Conservation (phyloP, 2,797 vertebrate genomes). For the Girardinus metallicus region DNA sequence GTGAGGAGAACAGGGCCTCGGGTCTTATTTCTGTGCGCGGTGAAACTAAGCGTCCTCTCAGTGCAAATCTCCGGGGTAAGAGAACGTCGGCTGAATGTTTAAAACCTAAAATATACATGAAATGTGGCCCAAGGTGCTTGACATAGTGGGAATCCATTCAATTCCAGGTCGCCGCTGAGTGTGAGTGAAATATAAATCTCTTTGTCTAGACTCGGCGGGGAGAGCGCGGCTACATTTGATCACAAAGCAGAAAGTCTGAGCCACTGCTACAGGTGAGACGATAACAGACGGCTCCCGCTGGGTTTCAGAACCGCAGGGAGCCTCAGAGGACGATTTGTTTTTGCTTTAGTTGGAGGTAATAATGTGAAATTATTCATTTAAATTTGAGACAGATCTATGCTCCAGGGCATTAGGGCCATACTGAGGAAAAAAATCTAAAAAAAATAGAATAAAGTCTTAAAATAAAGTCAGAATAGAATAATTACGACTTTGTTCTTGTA, state of each 20-base stretch:
- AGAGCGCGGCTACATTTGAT: slow-evolving; percentile 14
- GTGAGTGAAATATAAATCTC: slow-evolving; percentile 6
- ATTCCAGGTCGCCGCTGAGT: slow-evolving; percentile 9
- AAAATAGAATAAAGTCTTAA: too few relatives aligned
- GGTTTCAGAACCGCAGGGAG: not conserved
- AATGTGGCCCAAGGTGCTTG: slow-evolving; percentile 3
- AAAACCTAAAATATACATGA: slow-evolving; percentile 28
- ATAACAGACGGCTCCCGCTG: not conserved
- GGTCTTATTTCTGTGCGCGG: slow-evolving; percentile 2
- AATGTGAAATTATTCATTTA: not conserved
- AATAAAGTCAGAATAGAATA: too few relatives aligned
- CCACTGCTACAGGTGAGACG: not conserved
- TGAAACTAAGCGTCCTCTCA: slow-evolving; percentile 17
- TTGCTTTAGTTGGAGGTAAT: not conserved
- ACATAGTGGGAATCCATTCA: slow-evolving; percentile 18
- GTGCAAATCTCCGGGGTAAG: slow-evolving; percentile 16
- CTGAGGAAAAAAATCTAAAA: too few relatives aligned
- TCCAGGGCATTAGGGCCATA: too few relatives aligned
- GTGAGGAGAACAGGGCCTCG: slow-evolving; percentile 8
- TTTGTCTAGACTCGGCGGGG: slow-evolving; percentile 6
- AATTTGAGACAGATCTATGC: not conserved
- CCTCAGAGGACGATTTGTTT: not conserved
- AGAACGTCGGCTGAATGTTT: slow-evolving; percentile 9
- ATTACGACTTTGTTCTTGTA: too few relatives aligned
- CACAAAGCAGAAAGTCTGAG: slow-evolving; percentile 7